These are phyloP conservation scores for Eurystomus glaucurus DNA, from an alignment of 2,797 vertebrate genomes.

Conservation along the genomic window DNA sequence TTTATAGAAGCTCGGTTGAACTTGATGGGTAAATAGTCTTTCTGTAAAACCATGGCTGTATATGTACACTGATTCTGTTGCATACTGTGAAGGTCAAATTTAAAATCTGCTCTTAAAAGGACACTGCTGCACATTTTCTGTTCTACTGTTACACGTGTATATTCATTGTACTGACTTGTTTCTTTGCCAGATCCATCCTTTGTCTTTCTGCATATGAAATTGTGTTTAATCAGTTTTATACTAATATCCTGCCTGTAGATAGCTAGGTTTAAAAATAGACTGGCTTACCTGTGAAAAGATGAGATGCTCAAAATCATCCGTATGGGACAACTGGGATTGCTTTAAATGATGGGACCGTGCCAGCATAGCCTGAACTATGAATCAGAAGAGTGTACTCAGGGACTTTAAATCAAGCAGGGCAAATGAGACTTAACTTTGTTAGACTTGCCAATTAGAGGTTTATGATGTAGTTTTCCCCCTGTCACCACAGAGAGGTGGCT, in stretches of 20 bases:
- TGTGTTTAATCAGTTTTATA: not conserved
- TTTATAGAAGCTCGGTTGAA: slow-evolving; percentile 46
- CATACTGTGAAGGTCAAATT: not conserved
- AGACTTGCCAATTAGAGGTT: not conserved
- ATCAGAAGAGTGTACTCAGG: not conserved
- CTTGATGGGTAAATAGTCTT: not conserved
- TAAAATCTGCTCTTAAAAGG: not conserved
- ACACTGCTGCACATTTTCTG: accelerated
- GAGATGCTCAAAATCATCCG: not conserved
- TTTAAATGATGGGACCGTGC: not conserved
- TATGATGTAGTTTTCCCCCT: not conserved
- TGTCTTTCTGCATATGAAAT: slow-evolving; percentile 7
- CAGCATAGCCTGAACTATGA: not conserved
- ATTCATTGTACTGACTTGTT: not conserved
- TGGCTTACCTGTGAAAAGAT: not conserved
- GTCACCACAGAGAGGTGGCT: not conserved
- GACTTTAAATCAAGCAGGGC: not conserved
- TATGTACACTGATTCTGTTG: not conserved
- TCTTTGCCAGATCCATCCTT: not conserved
- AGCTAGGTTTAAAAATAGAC: slow-evolving; percentile 16
- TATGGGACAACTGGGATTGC: not conserved
- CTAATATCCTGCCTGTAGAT: slow-evolving; percentile 22
- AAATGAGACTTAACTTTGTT: not conserved
- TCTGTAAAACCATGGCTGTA: not conserved
- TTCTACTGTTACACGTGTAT: accelerated